phyloP scores from a whole-genome alignment of 2,113 vertebrate genomes.

The Lontra canadensis region DNA sequence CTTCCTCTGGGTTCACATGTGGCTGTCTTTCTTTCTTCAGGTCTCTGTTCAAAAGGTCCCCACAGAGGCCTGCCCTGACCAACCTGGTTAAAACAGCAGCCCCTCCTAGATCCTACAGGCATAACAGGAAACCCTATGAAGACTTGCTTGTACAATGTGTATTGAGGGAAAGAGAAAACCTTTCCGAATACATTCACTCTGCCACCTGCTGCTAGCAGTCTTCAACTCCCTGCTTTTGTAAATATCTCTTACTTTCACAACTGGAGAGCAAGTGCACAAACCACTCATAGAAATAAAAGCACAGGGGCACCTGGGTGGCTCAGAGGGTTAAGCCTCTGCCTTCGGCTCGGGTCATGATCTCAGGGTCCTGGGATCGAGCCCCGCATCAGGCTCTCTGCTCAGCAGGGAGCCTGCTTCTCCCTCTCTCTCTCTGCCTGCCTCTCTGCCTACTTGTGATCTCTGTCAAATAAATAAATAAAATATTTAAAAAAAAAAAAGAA shows the following conservation, averaged over 20 bases:
- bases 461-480: too few species aligned
- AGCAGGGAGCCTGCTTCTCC: too few species aligned
- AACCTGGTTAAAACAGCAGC: neutral
- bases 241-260: neutral
- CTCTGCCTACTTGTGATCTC: too few species aligned
- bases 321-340: too few species aligned
- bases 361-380: too few species aligned
- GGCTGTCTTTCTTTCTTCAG: neutral
- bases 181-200: neutral
- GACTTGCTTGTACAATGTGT: neutral
- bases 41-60: neutral
- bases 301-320: too few species aligned
- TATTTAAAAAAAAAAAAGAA: too few species aligned
- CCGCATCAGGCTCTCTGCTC: too few species aligned
- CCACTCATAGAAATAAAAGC: neutral
- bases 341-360: too few species aligned
- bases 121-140: neutral
- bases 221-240: neutral
- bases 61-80: neutral
- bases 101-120: neutral
- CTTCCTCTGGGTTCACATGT: neutral
- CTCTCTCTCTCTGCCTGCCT: too few species aligned
- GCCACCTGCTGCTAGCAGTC: neutral
- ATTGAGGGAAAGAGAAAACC: neutral
- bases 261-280: neutral